Conservation (phyloP, 1,140 invertebrate genomes). For the Antheraea pernyi region DNA sequence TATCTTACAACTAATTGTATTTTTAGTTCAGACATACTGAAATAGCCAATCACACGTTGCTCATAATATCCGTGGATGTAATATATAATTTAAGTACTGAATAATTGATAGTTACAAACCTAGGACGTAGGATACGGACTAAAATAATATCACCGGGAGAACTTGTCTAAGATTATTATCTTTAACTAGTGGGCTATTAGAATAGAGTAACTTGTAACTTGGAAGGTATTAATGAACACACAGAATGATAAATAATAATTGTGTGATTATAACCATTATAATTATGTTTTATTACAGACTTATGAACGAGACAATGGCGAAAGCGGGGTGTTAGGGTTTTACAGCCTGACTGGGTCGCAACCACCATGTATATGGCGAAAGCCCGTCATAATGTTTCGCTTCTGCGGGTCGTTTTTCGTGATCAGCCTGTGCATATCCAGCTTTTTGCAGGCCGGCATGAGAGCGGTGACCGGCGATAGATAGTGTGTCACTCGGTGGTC, state of each 20-base stretch:
- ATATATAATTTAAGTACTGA: constrained; percentile 9
- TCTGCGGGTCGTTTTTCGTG: no score
- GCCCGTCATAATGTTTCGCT: no score
- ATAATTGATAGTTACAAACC: constrained; percentile 7
- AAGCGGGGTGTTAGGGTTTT: no score
- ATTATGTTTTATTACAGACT: not conserved
- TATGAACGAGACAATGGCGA: no score
- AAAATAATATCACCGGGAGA: constrained; percentile 8
- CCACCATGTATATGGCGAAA: no score
- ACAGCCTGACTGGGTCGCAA: no score
- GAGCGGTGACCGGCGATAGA: no score
- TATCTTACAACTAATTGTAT: not conserved
- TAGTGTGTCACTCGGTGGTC: no score
- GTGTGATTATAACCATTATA: not conserved
- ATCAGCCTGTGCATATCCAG: no score
- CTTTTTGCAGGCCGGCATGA: no score
- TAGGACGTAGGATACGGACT: constrained; percentile 3
- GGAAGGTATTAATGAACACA: not conserved
- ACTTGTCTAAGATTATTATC: constrained; percentile 13
- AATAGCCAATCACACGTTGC: not conserved
- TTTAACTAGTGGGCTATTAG: constrained; percentile 7
- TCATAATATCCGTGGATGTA: not conserved
- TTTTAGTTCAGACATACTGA: not conserved
- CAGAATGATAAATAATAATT: not conserved
- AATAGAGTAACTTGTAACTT: not conserved